Conservation (phyloP, 2,797 vertebrate genomes). For the Falco rusticolus region DNA sequence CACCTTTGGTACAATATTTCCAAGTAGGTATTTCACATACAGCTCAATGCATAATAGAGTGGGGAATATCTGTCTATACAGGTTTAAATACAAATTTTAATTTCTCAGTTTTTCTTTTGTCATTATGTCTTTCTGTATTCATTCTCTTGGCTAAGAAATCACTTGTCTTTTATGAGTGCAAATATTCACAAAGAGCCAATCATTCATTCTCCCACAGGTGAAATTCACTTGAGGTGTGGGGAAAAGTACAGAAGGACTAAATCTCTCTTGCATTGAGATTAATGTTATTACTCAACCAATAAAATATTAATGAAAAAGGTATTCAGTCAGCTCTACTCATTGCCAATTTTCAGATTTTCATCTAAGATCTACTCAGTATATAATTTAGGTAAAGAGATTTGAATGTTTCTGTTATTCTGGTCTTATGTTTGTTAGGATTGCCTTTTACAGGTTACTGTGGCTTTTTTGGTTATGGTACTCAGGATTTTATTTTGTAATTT, state of each 20-base stretch:
- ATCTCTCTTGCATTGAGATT: not conserved
- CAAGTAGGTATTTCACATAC: not conserved
- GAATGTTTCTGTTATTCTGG: not conserved
- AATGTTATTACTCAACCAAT: not conserved
- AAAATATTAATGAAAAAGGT: not conserved
- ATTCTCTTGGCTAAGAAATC: not conserved
- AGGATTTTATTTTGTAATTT: not conserved
- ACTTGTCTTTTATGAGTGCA: not conserved
- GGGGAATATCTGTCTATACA: not conserved
- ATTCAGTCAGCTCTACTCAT: not conserved
- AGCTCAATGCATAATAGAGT: not conserved
- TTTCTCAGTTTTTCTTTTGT: not conserved
- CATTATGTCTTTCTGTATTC: not conserved
- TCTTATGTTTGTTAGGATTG: not conserved
- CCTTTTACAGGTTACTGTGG: not conserved
- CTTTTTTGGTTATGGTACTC: not conserved
- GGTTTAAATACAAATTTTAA: not conserved
- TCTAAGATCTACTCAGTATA: not conserved
- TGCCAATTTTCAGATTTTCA: not conserved
- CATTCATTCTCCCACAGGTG: not conserved
- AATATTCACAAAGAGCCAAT: not conserved
- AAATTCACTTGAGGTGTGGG: not conserved
- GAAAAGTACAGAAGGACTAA: not conserved
- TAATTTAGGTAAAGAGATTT: not conserved
- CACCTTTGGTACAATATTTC: not conserved